phyloP scores from a whole-genome alignment of 2,888 invertebrate species.

The Byasa hedistus region DNA sequence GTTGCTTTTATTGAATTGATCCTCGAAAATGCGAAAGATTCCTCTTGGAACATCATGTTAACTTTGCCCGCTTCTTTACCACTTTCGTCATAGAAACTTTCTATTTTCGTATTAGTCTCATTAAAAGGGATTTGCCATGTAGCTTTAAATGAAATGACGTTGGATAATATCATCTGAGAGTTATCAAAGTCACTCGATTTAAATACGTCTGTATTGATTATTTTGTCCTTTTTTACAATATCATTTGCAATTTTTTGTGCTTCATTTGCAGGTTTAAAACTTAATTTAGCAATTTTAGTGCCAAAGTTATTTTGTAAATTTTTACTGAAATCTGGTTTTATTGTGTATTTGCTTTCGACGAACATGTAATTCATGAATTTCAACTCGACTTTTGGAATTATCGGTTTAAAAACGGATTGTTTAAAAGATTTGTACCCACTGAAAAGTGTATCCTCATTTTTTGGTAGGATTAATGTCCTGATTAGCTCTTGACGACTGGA shows the following conservation, averaged over 20 bases:
- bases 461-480: conserved; percentile 57
- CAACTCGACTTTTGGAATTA: conserved; percentile 50
- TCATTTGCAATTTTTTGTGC: conserved; percentile 53
- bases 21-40: conserved; percentile 76
- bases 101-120: conserved; percentile 67
- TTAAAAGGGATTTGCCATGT: conserved; percentile 84
- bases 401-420: conserved; percentile 46
- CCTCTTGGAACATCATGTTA: conserved; percentile 86
- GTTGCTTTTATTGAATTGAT: conserved; percentile 77
- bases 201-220: conserved; percentile 56
- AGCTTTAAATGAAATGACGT: conserved; percentile 85
- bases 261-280: conserved; percentile 52
- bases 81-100: conserved; percentile 80
- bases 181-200: conserved; percentile 72
- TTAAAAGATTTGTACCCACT: conserved; percentile 52
- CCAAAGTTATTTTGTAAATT: conserved; percentile 53
- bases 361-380: conserved; percentile 63
- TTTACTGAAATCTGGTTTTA: conserved; percentile 40
- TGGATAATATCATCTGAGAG: conserved; percentile 82
- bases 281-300: conserved; percentile 52
- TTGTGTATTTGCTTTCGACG: conserved; percentile 52
- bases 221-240: conserved; percentile 55
- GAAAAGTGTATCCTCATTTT: conserved; percentile 42
- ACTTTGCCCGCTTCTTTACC: conserved; percentile 73
- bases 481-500: conserved; percentile 52